Conservation (phyloP, 1,140 invertebrate genomes). For the Heterodera schachtii region DNA sequence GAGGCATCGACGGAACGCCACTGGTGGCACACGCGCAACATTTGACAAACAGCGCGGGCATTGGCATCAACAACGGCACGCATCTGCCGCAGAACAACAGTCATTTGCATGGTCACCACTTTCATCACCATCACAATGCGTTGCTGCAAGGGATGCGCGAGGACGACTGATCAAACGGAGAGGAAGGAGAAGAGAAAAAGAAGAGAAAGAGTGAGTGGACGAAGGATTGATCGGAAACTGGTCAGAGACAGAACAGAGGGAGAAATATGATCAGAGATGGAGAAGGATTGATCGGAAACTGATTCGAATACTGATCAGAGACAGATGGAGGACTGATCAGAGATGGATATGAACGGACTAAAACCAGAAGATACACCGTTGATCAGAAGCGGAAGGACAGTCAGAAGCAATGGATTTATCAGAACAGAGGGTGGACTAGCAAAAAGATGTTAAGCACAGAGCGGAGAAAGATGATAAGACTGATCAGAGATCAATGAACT, state of each 20-base stretch:
- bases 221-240: too few species aligned
- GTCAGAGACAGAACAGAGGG: not conserved
- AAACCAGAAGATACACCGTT: too few species aligned
- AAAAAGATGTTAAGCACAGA: too few species aligned
- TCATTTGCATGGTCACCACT: not conserved
- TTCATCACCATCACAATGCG: not conserved
- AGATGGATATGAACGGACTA: not conserved
- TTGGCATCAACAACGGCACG: not conserved
- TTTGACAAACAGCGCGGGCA: not conserved
- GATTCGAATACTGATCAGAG: not conserved
- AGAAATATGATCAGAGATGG: not conserved
- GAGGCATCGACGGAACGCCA: slow-evolving; percentile 27
- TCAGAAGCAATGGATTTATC: not conserved
- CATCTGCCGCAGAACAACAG: slow-evolving; percentile 2
- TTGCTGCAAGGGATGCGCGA: slow-evolving; percentile 13
- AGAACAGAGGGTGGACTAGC: not conserved
- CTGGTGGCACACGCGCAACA: slow-evolving; percentile 15
- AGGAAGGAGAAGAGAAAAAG: not conserved
- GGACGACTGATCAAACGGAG: slow-evolving; percentile 5
- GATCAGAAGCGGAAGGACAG: not conserved
- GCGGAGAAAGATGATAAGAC: too few species aligned
- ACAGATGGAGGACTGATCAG: not conserved
- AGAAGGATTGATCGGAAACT: not conserved
- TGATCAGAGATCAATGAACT: too few species aligned
- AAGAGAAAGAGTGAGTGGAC: not conserved